phyloP scores from a whole-genome alignment of 2,888 invertebrate genomes.

The Chrysomela aeneicollis region DNA sequence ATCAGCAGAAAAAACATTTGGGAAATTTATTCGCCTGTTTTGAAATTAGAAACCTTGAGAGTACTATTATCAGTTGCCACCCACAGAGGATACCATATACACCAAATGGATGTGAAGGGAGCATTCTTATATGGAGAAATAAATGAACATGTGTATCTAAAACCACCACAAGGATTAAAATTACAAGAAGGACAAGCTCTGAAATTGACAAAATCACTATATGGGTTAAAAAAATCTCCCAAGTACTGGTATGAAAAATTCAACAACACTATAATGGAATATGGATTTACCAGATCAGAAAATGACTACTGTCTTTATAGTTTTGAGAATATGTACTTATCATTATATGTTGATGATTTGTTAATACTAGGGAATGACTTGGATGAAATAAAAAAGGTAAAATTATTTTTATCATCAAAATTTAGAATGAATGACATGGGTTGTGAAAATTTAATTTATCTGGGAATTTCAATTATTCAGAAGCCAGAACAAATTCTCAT shows the following conservation, averaged over 20 bases:
- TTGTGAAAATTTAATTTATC: constrained; percentile 14
- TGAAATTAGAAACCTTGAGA: constrained; percentile 21
- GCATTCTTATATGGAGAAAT: constrained; percentile 42
- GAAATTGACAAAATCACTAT: not conserved
- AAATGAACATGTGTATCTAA: constrained; percentile 19
- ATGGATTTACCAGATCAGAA: constrained; percentile 5
- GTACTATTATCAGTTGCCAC: constrained; percentile 21
- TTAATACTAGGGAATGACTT: no score
- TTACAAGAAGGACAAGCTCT: not conserved
- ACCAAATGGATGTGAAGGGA: constrained; percentile 42
- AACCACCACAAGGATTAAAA: constrained; percentile 3
- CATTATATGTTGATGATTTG: no score
- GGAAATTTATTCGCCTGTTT: constrained; percentile 27
- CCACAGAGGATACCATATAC: constrained; percentile 23
- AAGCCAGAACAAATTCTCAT: not conserved
- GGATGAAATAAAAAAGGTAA: no score
- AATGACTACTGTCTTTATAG: constrained; percentile 3
- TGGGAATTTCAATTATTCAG: constrained; percentile 20
- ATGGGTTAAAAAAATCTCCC: not conserved
- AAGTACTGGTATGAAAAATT: constrained; percentile 4
- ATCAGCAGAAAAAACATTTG: constrained; percentile 20
- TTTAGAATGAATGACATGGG: constrained; percentile 16
- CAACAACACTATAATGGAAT: not conserved
- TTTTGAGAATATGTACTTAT: no score
- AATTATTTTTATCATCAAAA: constrained; percentile 2